Percentiles rank a stretch among this genome's conserved stretches.
These are phyloP conservation scores for Panurus biarmicus DNA, from an alignment of 2,113 vertebrate genomes.

Conservation along the genomic window DNA sequence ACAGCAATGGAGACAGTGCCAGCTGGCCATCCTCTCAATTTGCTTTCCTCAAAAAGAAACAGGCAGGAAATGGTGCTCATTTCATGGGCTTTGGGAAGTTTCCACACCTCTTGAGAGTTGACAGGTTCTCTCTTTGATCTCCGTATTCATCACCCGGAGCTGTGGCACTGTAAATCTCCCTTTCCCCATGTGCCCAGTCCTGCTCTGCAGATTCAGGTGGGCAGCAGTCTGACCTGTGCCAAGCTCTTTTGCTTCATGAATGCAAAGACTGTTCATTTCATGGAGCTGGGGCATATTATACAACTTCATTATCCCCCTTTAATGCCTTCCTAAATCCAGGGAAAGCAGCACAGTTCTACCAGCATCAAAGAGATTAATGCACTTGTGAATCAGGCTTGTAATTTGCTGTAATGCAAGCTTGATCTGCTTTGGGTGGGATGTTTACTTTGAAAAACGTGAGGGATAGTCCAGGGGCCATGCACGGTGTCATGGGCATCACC, in stretches of 20 bases:
- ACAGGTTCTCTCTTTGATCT: not conserved
- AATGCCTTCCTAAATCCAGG: not conserved
- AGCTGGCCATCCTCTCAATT: not conserved
- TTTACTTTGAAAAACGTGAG: not conserved
- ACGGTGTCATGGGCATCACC: not conserved
- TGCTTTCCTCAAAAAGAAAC: not conserved
- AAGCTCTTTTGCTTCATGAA: rapidly evolving
- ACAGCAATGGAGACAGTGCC: not conserved
- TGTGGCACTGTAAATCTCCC: not conserved
- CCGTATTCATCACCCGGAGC: not conserved
- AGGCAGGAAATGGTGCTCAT: not conserved
- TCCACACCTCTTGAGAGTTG: not conserved
- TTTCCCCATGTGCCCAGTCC: not conserved
- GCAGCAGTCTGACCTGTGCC: not conserved
- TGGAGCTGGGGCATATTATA: not conserved
- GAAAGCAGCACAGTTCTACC: not conserved
- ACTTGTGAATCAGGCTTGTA: not conserved
- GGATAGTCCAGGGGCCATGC: not conserved
- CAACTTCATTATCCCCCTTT: not conserved
- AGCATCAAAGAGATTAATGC: not conserved
- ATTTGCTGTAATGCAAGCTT: not conserved
- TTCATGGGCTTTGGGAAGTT: not conserved
- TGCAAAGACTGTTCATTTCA: not conserved
- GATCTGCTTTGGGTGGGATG: not conserved
- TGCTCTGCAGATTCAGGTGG: not conserved